Conservation (phyloP, 2,888 invertebrate genomes). For the Calliscelio sp. region DNA sequence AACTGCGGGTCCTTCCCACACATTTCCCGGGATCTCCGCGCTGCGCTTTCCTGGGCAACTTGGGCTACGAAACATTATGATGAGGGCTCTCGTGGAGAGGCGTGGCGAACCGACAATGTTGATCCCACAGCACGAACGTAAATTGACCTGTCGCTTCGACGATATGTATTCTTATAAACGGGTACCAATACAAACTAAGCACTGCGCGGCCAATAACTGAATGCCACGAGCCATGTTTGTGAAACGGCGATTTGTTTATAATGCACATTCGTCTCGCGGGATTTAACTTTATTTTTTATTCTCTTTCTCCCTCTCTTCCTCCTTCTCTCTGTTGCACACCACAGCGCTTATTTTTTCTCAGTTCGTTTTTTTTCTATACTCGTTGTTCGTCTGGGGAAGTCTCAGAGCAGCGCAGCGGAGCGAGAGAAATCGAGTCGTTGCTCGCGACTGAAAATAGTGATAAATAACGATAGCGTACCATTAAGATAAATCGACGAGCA, state of each 20-base stretch:
- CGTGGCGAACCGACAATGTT: constrained; percentile 65
- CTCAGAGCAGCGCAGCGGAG: constrained; percentile 61
- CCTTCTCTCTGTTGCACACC: constrained; percentile 1
- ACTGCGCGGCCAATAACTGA: constrained; percentile 65
- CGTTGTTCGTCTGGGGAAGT: constrained; percentile 55
- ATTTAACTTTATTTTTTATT: constrained; percentile 56
- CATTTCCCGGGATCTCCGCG: constrained; percentile 23
- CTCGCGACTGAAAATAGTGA: constrained; percentile 83
- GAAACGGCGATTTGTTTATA: constrained; percentile 73
- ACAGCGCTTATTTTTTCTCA: neutral
- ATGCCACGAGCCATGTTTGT: constrained; percentile 67
- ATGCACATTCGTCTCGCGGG: constrained; percentile 68
- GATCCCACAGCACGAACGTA: constrained; percentile 72
- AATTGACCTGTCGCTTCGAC: constrained; percentile 79
- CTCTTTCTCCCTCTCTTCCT: constrained; percentile 30
- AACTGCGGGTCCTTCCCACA: constrained; percentile 41
- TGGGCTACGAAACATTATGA: constrained; percentile 48
- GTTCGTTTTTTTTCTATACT: constrained; percentile 40
- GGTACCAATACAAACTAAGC: constrained; percentile 61
- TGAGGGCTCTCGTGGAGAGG: constrained; percentile 35
- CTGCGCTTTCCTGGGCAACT: constrained; percentile 6
- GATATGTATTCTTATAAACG: constrained; percentile 67
- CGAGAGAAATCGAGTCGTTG: constrained; percentile 79
- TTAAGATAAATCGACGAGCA: constrained; percentile 84
- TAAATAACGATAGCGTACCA: constrained; percentile 84